Base-by-base conservation (phyloP, 2,888 invertebrate species). In the Frankliniella fusca region DNA sequence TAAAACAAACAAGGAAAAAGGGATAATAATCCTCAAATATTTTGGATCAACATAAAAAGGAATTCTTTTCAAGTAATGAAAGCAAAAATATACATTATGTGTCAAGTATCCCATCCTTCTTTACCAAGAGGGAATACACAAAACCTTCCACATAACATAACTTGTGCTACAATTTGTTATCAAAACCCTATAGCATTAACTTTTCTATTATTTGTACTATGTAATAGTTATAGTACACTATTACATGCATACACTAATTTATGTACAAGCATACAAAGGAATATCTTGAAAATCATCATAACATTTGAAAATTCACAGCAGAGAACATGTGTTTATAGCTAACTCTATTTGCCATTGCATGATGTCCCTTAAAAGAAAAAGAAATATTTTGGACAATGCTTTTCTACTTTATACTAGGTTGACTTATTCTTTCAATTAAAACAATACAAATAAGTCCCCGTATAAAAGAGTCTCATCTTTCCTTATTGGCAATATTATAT, bases 381-480 rank as follows among this genome's bases (percentile, higher is more conserved):
- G 27, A 76, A 76, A 76, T 12, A 23, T 76, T 12, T 11, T 10
- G 27, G 23, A 23, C 12, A 12, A 27, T 5, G 54, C 23, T 76
- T 23, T 76, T 27, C 12, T 76, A 27, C 27, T 23, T 8, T 76
- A 27, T 76, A 76, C 10, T 5, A 15, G 54, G 54, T 20, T 54
- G 54, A 76, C 70, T 76, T 76, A 76, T 76, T 76, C 12, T 27
- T 10, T 23, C 54, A 76, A 76, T 76, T 76, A 27, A 27, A 76
- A 76, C 70, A 23, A 23, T 54, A 54, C 70, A 76, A 76, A 76
- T 76, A 76, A 76, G 70, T 76, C 70, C 70, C 70, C 27, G 70
- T 80, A 76, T 80, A 82, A 76, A 82, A 84, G 84, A 84, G 82
- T 81, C 83, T 83, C 81, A 82, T 76, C 70, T 76, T 76, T 76